Evolutionary conservation across 1,140 invertebrate species (phyloP).

Genomic region (Adelges cooleyi): DNA sequence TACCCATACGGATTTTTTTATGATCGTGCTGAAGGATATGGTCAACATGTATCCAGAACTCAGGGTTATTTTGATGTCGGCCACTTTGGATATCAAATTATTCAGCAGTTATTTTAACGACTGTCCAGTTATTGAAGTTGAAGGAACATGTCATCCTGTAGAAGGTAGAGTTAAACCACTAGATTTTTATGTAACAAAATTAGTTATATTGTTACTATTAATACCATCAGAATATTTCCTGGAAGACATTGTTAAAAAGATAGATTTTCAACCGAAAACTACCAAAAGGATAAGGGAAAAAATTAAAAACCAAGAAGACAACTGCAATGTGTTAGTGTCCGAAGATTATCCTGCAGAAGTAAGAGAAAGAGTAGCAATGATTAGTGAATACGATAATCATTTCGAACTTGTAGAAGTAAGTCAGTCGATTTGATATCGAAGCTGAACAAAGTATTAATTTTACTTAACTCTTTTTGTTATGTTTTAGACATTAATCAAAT

Average conservation of each 20-base stretch:
- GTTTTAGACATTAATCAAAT: conserved; percentile 23
- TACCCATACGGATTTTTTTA: conserved; percentile 90
- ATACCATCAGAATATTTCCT: conserved; percentile 63
- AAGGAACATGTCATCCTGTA: conserved; percentile 67
- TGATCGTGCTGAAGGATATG: conserved; percentile 87
- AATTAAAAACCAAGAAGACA: conserved; percentile 56
- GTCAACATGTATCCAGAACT: conserved; percentile 78
- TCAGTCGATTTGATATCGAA: neutral
- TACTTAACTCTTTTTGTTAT: too few species aligned
- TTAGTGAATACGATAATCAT: conserved; percentile 80
- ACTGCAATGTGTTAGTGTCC: conserved; percentile 54
- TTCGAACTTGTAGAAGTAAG: conserved; percentile 77
- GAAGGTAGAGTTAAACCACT: conserved; percentile 38
- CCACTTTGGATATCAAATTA: conserved; percentile 83
- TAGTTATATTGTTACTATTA: too few species aligned
- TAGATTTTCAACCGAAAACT: conserved; percentile 60
- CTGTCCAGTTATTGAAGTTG: conserved; percentile 68
- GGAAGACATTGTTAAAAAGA: conserved; percentile 75
- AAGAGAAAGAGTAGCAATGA: conserved; percentile 52
- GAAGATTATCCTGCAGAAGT: conserved; percentile 50
- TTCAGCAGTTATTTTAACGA: conserved; percentile 86
- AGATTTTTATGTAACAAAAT: too few species aligned
- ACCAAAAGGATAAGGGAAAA: conserved; percentile 48
- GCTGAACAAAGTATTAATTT: neutral
- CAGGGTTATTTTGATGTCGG: conserved; percentile 91